These are phyloP conservation scores for Cephus spinipes DNA, from an alignment of 2,888 invertebrate species.

Conservation along the genomic window DNA sequence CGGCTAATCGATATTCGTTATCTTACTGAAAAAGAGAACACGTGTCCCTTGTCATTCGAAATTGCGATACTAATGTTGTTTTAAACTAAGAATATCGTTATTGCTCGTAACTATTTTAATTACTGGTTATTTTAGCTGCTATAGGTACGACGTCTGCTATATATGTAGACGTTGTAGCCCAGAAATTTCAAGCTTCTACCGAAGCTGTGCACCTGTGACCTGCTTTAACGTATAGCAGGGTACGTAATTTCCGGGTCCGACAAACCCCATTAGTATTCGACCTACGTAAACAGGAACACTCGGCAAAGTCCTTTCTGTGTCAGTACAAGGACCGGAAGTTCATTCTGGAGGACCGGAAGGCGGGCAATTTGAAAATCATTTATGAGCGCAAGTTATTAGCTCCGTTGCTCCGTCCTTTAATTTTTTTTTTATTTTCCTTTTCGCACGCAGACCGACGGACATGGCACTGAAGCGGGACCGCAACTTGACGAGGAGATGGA, in stretches of 20 bases:
- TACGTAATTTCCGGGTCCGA: neutral
- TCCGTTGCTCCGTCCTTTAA: neutral
- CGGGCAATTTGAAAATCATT: neutral
- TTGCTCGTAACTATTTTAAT: neutral
- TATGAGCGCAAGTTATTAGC: neutral
- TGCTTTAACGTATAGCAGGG: neutral
- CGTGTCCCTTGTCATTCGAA: neutral
- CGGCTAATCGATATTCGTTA: neutral
- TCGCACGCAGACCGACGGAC: slow-evolving; percentile 67
- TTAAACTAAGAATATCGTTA: neutral
- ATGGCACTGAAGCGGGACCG: slow-evolving; percentile 74
- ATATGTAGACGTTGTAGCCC: neutral
- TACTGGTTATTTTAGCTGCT: neutral
- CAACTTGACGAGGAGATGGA: slow-evolving; percentile 90
- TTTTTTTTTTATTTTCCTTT: neutral
- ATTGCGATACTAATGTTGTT: neutral
- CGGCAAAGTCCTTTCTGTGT: neutral
- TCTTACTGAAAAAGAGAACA: neutral
- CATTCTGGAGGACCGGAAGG: neutral
- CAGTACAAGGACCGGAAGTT: neutral
- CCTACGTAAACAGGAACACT: neutral
- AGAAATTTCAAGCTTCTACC: neutral
- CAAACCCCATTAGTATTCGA: neutral
- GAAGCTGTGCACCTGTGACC: neutral
- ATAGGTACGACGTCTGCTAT: neutral